A percentile compares a stretch with the other conserved stretches of the same genome.
These are phyloP conservation scores for Salticus scenicus DNA, from an alignment of 2,888 invertebrate species.

Conservation along the genomic window DNA sequence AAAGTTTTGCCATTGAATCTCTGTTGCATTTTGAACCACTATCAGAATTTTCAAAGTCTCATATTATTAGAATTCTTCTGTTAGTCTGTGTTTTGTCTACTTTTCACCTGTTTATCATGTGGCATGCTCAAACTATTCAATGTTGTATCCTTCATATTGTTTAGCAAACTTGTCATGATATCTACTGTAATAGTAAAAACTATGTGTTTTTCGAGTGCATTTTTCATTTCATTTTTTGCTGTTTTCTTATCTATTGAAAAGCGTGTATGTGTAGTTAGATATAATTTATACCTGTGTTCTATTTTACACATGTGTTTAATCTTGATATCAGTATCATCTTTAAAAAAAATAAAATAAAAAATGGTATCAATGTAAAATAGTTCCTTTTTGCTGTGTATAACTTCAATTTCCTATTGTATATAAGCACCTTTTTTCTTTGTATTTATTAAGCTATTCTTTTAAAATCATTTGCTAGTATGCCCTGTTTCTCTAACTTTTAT, in stretches of 20 bases:
- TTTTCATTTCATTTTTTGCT: slow-evolving; percentile 60
- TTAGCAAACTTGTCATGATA: slow-evolving; percentile 60
- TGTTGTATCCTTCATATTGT: slow-evolving; percentile 69
- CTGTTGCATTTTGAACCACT: slow-evolving; percentile 43
- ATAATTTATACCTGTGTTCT: slow-evolving; percentile 65
- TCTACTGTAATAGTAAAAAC: slow-evolving; percentile 56
- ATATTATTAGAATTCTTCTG: slow-evolving; percentile 48
- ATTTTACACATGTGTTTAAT: slow-evolving; percentile 64
- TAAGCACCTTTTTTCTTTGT: slow-evolving; percentile 41
- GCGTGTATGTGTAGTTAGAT: slow-evolving; percentile 60
- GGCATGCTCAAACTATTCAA: slow-evolving; percentile 69
- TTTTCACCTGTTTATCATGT: slow-evolving; percentile 64
- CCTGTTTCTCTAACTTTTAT: slow-evolving; percentile 39
- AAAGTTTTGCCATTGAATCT: slow-evolving; percentile 52
- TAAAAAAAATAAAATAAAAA: too few species aligned
- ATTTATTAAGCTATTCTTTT: slow-evolving; percentile 14
- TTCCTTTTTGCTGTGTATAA: slow-evolving; percentile 63
- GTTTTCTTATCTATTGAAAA: slow-evolving; percentile 58
- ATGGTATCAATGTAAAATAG: slow-evolving; percentile 59
- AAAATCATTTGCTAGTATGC: slow-evolving; percentile 21
- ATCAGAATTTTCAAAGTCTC: slow-evolving; percentile 54
- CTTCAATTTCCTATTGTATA: slow-evolving; percentile 50
- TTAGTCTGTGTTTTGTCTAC: slow-evolving; percentile 64
- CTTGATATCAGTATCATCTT: slow-evolving; percentile 60
- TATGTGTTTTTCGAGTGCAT: slow-evolving; percentile 64